Evolutionary conservation across 1,140 invertebrate genomes (phyloP).

Genomic region (fruit fly (Drosophila melanogaster)): DNA sequence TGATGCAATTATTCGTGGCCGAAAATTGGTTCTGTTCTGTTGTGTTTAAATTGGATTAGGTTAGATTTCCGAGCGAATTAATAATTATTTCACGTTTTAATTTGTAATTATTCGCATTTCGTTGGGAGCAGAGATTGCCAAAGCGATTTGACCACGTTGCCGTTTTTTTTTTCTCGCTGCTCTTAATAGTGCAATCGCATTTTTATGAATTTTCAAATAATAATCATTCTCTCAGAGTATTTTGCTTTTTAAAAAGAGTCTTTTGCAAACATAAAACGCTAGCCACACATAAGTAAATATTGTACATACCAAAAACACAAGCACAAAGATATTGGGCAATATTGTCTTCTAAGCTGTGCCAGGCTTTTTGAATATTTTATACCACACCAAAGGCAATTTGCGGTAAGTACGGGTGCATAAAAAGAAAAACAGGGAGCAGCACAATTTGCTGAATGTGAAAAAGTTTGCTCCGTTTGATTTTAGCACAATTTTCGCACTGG

Average conservation of each 20-base stretch:
- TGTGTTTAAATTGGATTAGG: conserved; percentile 38
- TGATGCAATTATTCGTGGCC: conserved; percentile 43
- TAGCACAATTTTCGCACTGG: conserved; percentile 24
- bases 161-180: no score
- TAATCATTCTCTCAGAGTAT: not conserved
- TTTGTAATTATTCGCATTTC: conserved; percentile 1
- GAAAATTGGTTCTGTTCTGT: conserved; percentile 43
- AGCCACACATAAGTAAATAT: not conserved
- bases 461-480: conserved; percentile 26
- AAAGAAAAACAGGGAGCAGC: conserved; percentile 3
- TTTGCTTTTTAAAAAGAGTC: no score
- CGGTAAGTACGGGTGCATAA: not conserved
- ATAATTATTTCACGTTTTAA: conserved; percentile 25
- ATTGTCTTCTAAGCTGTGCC: not conserved
- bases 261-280: no score
- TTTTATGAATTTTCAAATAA: not conserved
- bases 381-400: conserved; percentile 14
- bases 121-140: not conserved
- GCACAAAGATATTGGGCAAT: not conserved
- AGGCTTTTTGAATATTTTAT: conserved; percentile 10
- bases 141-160: not conserved
- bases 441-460: conserved; percentile 12
- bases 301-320: not conserved
- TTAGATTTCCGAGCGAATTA: conserved; percentile 20
- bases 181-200: no score